Percentiles rank a stretch among this genome's conserved stretches.
Conservation (phyloP, 1,140 invertebrate species). For the Halotydeus destructor region DNA sequence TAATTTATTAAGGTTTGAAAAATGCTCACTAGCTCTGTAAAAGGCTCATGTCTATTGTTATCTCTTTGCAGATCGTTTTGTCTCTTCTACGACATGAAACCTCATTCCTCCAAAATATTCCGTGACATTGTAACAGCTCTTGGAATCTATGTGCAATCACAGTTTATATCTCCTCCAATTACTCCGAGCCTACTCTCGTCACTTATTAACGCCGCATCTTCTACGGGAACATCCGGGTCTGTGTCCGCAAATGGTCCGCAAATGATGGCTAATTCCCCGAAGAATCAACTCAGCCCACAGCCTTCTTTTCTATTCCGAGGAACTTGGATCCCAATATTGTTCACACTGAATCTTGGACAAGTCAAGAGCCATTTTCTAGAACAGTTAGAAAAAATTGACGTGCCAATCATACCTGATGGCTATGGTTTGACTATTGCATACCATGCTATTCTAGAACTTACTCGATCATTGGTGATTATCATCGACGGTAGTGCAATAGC, state of each 20-base stretch:
- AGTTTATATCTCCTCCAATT: constrained; percentile 38
- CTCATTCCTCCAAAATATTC: constrained; percentile 72
- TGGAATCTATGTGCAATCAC: constrained; percentile 80
- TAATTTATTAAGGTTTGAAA: constrained; percentile 41
- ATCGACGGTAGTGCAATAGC: constrained; percentile 18
- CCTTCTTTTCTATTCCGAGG: constrained; percentile 79
- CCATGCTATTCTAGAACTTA: constrained; percentile 65
- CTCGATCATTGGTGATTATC: constrained; percentile 20
- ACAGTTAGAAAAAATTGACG: constrained; percentile 80
- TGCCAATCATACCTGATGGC: constrained; percentile 74
- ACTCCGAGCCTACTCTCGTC: constrained; percentile 13
- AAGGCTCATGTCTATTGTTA: not conserved
- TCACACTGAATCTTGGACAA: constrained; percentile 29
- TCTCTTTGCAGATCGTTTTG: constrained; percentile 46
- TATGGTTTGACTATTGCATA: constrained; percentile 89
- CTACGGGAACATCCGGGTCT: constrained; percentile 13
- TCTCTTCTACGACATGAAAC: constrained; percentile 77
- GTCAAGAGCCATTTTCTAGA: constrained; percentile 35
- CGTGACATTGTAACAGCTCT: constrained; percentile 87
- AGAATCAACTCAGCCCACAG: constrained; percentile 56
- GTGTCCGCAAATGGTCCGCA: constrained; percentile 34
- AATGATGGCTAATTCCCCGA: constrained; percentile 39
- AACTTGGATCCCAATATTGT: constrained; percentile 67
- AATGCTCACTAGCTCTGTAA: not conserved
- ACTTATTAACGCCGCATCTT: constrained; percentile 12